phyloP scores from a whole-genome alignment of 2,888 invertebrate genomes.

The Lordiphosa fenestrarum region DNA sequence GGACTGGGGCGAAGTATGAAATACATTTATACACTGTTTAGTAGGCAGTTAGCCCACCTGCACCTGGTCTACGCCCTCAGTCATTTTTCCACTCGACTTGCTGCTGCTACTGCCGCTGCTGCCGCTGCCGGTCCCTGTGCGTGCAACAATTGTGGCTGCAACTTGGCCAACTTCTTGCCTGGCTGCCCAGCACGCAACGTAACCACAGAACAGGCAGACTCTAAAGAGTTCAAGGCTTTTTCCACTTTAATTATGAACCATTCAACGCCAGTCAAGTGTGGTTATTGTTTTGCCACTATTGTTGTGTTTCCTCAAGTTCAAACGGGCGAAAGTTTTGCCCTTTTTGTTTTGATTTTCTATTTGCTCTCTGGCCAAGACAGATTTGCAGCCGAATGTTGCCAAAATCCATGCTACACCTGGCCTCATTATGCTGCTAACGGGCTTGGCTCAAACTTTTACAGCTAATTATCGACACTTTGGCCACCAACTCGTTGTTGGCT shows the following conservation, averaged over 20 bases:
- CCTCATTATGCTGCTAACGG: slow-evolving; percentile 67
- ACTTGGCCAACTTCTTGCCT: slow-evolving; percentile 47
- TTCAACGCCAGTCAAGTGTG: slow-evolving; percentile 55
- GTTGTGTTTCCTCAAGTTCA: slow-evolving; percentile 48
- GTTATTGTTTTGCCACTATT: slow-evolving; percentile 44
- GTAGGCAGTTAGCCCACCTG: slow-evolving; percentile 15
- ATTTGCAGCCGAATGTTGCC: slow-evolving; percentile 24
- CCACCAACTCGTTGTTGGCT: slow-evolving; percentile 21
- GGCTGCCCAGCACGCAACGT: slow-evolving; percentile 56
- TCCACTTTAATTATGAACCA: slow-evolving; percentile 60
- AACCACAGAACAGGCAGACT: slow-evolving; percentile 28
- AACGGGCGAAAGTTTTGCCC: slow-evolving; percentile 36
- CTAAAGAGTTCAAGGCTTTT: slow-evolving; percentile 59
- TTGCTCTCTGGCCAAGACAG: slow-evolving; percentile 36
- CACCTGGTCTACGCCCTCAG: slow-evolving; percentile 25
- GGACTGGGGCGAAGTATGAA: too few species aligned
- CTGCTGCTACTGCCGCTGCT: slow-evolving; percentile 13
- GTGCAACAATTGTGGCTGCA: slow-evolving; percentile 67
- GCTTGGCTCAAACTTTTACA: slow-evolving; percentile 56
- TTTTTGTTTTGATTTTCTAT: slow-evolving; percentile 12
- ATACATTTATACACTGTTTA: not conserved
- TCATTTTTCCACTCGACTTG: slow-evolving; percentile 56
- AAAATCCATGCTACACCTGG: slow-evolving; percentile 40
- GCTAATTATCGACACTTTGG: slow-evolving; percentile 70
- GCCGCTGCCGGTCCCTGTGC: slow-evolving; percentile 19